Percentiles rank a stretch among this genome's conserved stretches.
Conservation (phyloP, 1,140 invertebrate species). For the Calephelis virginiensis region DNA sequence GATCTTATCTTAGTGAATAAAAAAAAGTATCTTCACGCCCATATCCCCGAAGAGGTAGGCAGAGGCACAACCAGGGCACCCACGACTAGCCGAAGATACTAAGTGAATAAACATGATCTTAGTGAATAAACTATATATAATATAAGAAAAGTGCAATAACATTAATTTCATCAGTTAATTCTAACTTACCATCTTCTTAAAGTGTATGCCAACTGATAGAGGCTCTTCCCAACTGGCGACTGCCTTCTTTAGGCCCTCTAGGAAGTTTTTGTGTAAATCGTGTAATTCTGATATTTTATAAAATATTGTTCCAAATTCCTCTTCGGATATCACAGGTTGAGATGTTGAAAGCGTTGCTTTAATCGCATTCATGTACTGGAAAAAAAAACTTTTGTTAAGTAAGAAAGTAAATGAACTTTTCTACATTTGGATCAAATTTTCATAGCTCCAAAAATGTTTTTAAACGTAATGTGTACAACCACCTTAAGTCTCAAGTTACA, state of each 20-base stretch:
- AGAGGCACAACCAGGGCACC: too few relatives aligned
- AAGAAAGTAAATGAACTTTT: background rate
- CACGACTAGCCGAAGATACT: too few relatives aligned
- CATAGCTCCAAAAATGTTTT: too few relatives aligned
- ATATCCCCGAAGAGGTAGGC: too few relatives aligned
- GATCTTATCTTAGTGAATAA: too few relatives aligned
- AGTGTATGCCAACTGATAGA: conserved; percentile 86
- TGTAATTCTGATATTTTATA: conserved; percentile 94
- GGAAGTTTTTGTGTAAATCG: conserved; percentile 88
- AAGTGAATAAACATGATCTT: too few relatives aligned
- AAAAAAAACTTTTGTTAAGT: conserved; percentile 18
- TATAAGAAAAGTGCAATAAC: too few relatives aligned
- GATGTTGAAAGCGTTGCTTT: conserved; percentile 92
- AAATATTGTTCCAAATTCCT: conserved; percentile 94
- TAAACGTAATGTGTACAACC: too few relatives aligned
- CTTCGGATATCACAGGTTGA: conserved; percentile 92
- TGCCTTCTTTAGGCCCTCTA: conserved; percentile 85
- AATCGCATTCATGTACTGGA: conserved; percentile 94
- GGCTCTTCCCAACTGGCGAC: conserved; percentile 85
- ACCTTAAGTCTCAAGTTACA: too few relatives aligned
- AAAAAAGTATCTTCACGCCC: too few relatives aligned
- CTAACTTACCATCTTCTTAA: conserved; percentile 83
- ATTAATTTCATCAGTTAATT: background rate
- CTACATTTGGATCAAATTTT: too few relatives aligned
- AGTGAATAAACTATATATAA: too few relatives aligned